A percentile compares a stretch with the other conserved stretches of the same genome.
Evolutionary conservation across 2,888 invertebrate genomes (phyloP).

Genomic region (Napeogenes sylphis): DNA sequence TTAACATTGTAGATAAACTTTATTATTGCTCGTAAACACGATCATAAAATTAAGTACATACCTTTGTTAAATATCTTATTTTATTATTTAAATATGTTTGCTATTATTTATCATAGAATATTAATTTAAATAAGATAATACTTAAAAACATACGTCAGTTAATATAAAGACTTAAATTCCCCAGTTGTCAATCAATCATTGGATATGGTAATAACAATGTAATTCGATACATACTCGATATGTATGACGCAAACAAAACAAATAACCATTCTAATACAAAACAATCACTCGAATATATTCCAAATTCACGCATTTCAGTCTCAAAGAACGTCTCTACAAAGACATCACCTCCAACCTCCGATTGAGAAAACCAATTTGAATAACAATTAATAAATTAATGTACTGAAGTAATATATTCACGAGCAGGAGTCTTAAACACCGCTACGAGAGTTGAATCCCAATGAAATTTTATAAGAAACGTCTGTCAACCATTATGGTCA

Average conservation of each 20-base stretch:
- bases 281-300: conserved; percentile 11
- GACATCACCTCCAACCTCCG: conserved; percentile 72
- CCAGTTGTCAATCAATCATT: conserved; percentile 46
- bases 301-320: conserved; percentile 50
- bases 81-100: background rate
- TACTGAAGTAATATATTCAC: conserved; percentile 72
- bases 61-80: background rate
- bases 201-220: conserved; percentile 40
- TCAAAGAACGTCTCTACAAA: conserved; percentile 57
- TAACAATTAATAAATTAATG: conserved; percentile 79
- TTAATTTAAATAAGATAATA: no score
- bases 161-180: conserved; percentile 39
- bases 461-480: conserved; percentile 72
- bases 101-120: background rate
- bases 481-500: conserved; percentile 64
- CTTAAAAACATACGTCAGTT: no score
- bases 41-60: conserved; percentile 24
- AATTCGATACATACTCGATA: background rate
- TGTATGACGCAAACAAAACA: background rate
- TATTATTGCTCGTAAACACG: conserved; percentile 24
- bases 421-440: conserved; percentile 64
- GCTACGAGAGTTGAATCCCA: conserved; percentile 71
- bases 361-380: conserved; percentile 77
- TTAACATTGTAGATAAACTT: conserved; percentile 30
- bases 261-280: background rate